Conservation (phyloP, 2,888 invertebrate genomes). For the Quadroppia sp. region DNA sequence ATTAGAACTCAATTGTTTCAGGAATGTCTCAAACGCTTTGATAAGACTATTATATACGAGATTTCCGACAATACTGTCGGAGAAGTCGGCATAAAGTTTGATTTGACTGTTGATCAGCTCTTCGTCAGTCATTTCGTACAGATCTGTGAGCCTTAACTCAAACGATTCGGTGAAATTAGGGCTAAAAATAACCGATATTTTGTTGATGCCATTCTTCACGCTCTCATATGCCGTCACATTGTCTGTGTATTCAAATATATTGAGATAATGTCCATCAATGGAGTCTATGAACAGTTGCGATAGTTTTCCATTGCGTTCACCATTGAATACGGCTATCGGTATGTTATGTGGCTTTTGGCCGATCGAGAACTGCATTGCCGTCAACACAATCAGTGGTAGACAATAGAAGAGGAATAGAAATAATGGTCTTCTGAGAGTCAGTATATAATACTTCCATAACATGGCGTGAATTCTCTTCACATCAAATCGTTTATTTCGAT, state of each 20-base stretch:
- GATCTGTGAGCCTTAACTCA: conserved; percentile 19
- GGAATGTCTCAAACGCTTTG: conserved; percentile 32
- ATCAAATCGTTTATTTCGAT: conserved; percentile 27
- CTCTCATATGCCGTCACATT: conserved; percentile 8
- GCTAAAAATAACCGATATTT: conserved; percentile 16
- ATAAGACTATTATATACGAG: conserved; percentile 29
- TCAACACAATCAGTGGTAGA: conserved; percentile 19
- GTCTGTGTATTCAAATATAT: background rate
- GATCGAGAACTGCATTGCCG: conserved; percentile 17
- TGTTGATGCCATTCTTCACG: background rate
- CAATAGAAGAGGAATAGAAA: conserved; percentile 23
- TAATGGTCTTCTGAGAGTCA: conserved; percentile 29
- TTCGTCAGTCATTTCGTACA: conserved; percentile 24
- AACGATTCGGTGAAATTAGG: conserved; percentile 38
- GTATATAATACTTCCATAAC: conserved; percentile 38
- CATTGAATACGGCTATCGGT: conserved; percentile 34
- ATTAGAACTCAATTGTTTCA: conserved; percentile 10
- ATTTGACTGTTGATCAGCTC: conserved; percentile 31
- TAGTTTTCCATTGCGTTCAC: background rate
- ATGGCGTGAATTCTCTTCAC: conserved; percentile 33
- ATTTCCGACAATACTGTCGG: conserved; percentile 37
- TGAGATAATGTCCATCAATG: conserved; percentile 24
- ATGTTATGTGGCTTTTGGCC: conserved; percentile 36
- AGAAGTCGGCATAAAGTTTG: conserved; percentile 34
- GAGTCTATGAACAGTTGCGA: conserved; percentile 32